Percentiles rank a stretch among this genome's conserved stretches.
Conservation (phyloP, 2,113 vertebrate genomes). For the Cebidichthys violaceus region DNA sequence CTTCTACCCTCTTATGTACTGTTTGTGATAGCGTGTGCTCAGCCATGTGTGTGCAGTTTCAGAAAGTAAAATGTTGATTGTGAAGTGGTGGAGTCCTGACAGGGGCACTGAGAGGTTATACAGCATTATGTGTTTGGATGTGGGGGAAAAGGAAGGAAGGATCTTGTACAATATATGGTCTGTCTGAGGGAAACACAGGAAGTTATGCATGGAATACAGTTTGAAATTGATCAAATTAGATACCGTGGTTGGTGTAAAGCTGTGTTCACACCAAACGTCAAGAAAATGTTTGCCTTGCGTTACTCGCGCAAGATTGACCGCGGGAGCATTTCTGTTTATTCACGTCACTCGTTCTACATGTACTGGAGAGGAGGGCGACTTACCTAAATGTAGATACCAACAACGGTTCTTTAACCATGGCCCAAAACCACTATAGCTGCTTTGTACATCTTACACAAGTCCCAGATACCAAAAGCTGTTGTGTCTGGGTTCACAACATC, state of each 20-base stretch:
- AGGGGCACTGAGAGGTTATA: conserved; percentile 51
- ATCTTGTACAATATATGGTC: not conserved
- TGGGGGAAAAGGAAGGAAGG: not conserved
- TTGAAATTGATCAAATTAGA: conserved; percentile 21
- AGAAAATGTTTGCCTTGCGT: not conserved
- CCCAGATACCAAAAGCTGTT: not conserved
- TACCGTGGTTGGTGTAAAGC: not conserved
- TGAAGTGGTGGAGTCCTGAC: conserved; percentile 66
- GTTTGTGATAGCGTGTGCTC: conserved; percentile 46
- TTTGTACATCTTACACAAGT: too few relatives aligned
- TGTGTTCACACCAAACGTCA: not conserved
- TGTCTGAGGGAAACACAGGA: not conserved
- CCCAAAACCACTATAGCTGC: too few relatives aligned
- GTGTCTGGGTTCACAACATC: not conserved
- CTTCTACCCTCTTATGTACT: conserved; percentile 20
- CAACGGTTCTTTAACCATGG: too few relatives aligned
- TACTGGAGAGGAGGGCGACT: too few relatives aligned
- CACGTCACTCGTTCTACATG: too few relatives aligned
- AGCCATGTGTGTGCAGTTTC: conserved; percentile 62
- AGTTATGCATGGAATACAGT: not conserved
- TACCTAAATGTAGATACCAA: too few relatives aligned
- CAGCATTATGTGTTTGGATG: conserved; percentile 24
- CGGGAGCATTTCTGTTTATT: not conserved
- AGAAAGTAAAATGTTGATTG: conserved; percentile 64
- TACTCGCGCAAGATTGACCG: not conserved